Conservation (phyloP, 2,888 invertebrate genomes). For the Drosophila ustulata region DNA sequence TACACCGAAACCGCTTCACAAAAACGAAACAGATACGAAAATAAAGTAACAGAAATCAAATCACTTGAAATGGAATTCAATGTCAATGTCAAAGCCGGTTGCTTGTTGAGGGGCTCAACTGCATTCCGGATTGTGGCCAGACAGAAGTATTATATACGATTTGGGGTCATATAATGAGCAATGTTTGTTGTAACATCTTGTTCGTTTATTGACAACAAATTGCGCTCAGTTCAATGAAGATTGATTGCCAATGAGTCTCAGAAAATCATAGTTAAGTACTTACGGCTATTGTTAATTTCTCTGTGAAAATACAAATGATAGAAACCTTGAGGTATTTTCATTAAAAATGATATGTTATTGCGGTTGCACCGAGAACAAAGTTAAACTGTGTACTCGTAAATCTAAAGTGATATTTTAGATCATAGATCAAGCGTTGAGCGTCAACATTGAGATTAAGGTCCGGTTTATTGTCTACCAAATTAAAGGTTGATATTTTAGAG, state of each 20-base stretch:
- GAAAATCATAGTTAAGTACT: too few species aligned
- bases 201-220: too few species aligned
- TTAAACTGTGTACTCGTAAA: not conserved
- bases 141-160: not conserved
- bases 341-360: not conserved
- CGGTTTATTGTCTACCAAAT: not conserved
- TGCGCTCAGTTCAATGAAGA: not conserved
- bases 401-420: constrained; percentile 2
- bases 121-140: constrained; percentile 2
- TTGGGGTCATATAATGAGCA: not conserved
- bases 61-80: constrained; percentile 49
- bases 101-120: not conserved
- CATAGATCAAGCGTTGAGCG: not conserved
- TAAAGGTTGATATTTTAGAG: not conserved
- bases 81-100: constrained; percentile 59
- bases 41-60: not conserved
- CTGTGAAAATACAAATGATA: too few species aligned
- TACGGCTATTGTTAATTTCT: not conserved
- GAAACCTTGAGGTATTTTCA: not conserved
- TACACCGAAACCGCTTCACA: not conserved
- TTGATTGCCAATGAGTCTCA: not conserved
- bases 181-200: too few species aligned
- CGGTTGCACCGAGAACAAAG: not conserved
- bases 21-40: constrained; percentile 3
- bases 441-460: constrained; percentile 1